Percentiles rank a stretch among this genome's conserved stretches.
These are phyloP conservation scores for Kryptolebias ocellatus DNA, from an alignment of 2,797 vertebrate species.

Conservation along the genomic window DNA sequence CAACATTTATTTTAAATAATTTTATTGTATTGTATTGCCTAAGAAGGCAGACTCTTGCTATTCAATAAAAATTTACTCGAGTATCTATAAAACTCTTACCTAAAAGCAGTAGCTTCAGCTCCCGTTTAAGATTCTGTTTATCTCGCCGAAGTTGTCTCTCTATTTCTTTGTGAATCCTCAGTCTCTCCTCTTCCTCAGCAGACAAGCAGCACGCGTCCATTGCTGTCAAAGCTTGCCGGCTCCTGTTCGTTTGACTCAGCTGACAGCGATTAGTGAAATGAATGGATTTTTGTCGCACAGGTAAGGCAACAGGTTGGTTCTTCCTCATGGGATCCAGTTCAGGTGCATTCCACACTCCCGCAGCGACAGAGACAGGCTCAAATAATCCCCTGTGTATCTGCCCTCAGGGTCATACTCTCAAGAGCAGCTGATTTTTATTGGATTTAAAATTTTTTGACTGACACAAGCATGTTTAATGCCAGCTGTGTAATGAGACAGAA, in stretches of 20 bases:
- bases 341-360: constrained; percentile 71
- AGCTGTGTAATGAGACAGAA: not conserved
- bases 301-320: constrained; percentile 42
- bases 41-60: too few species aligned
- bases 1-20: too few species aligned
- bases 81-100: constrained; percentile 79
- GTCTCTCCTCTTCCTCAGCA: constrained; percentile 75
- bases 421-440: constrained; percentile 4
- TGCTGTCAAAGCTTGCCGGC: not conserved
- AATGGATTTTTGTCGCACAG: constrained; percentile 20
- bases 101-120: constrained; percentile 88
- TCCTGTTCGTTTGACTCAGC: not conserved
- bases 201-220: constrained; percentile 85
- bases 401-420: constrained; percentile 28
- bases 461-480: not conserved
- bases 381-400: constrained; percentile 5
- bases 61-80: not conserved
- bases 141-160: constrained; percentile 85
- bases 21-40: too few species aligned
- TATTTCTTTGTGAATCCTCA: constrained; percentile 84
- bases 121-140: constrained; percentile 71
- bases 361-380: constrained; percentile 41
- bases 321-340: constrained; percentile 62
- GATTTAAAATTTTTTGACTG: too few species aligned
- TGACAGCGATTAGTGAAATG: not conserved